phyloP scores from a whole-genome alignment of 2,113 vertebrate species.

The Parus major region DNA sequence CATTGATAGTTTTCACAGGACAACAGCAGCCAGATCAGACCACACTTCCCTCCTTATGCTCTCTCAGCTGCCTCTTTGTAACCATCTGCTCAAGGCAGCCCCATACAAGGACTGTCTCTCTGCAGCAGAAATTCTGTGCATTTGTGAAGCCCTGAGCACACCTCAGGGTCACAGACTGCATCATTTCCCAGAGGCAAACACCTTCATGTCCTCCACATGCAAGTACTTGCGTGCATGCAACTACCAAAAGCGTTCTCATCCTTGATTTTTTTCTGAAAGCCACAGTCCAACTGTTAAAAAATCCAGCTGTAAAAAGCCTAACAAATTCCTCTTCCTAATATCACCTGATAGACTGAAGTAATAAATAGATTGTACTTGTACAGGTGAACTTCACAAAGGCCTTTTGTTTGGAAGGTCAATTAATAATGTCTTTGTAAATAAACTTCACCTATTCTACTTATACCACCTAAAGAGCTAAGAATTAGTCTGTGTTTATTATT shows the following conservation, averaged over 20 bases:
- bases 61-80: constrained; percentile 33
- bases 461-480: neutral
- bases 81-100: neutral
- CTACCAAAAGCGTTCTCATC: neutral
- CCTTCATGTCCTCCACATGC: neutral
- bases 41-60: constrained; percentile 14
- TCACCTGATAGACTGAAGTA: neutral
- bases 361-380: neutral
- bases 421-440: neutral
- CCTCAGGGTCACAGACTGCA: neutral
- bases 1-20: constrained; percentile 27
- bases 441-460: neutral
- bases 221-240: neutral
- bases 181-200: accelerated
- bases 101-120: neutral
- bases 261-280: neutral
- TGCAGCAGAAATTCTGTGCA: neutral
- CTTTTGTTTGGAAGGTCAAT: neutral
- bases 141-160: neutral
- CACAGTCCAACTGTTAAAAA: neutral
- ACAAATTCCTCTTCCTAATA: neutral
- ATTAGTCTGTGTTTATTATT: neutral
- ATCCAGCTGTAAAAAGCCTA: neutral
- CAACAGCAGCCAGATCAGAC: constrained; percentile 12
- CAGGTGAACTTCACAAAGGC: neutral